Conservation (phyloP, 2,888 invertebrate genomes). For the Diaperis boleti region DNA sequence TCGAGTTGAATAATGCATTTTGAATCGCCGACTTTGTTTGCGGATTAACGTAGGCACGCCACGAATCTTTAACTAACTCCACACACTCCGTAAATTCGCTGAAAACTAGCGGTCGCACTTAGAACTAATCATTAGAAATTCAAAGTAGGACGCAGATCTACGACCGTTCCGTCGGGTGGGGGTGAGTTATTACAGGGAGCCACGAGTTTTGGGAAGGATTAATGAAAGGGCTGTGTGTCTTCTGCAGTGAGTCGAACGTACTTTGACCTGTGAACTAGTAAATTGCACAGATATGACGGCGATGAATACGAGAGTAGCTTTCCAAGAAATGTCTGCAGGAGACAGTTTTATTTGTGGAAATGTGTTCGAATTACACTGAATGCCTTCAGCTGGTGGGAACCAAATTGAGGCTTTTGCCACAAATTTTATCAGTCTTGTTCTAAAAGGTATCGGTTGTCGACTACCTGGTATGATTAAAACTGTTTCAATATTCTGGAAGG, state of each 20-base stretch:
- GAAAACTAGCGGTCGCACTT: conserved; percentile 24
- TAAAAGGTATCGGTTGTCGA: too few species aligned
- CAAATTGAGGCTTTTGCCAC: too few species aligned
- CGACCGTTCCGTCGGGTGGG: conserved; percentile 3
- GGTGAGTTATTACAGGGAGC: conserved; percentile 25
- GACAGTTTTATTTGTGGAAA: background rate
- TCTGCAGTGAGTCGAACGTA: background rate
- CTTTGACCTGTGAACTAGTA: background rate
- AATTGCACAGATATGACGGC: background rate
- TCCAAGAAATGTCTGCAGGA: background rate
- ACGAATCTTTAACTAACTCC: conserved; percentile 3
- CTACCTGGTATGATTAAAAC: too few species aligned
- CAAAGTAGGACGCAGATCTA: conserved; percentile 26
- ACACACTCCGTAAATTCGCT: conserved; percentile 1
- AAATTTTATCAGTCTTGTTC: too few species aligned
- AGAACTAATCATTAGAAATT: conserved; percentile 30
- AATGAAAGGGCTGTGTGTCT: conserved; percentile 19
- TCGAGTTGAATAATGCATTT: conserved; percentile 7
- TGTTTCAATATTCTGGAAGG: too few species aligned
- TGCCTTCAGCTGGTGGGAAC: too few species aligned
- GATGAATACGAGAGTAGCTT: background rate
- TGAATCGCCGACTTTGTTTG: conserved; percentile 2
- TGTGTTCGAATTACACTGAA: too few species aligned
- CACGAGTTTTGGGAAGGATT: conserved; percentile 19
- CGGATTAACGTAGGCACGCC: background rate